Percentiles rank a stretch among this genome's conserved stretches.
Conservation (phyloP, 2,797 vertebrate species). For the Staurois parvus region DNA sequence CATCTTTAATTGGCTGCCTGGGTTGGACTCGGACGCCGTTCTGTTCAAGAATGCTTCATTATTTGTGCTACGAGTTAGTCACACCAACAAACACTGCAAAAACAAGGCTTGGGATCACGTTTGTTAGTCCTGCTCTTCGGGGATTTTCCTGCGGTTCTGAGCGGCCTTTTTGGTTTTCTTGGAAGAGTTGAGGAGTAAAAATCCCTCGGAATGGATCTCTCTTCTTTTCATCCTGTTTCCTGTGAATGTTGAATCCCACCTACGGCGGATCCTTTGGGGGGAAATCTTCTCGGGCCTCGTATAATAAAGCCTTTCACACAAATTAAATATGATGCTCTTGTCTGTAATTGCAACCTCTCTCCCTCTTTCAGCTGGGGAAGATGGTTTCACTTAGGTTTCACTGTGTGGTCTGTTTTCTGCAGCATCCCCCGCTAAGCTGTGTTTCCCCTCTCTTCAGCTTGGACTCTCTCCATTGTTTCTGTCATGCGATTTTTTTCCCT, state of each 20-base stretch:
- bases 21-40: neutral
- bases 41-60: conserved; percentile 12
- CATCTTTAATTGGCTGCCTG: conserved; percentile 25
- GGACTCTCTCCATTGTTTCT: conserved; percentile 69
- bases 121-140: conserved; percentile 13
- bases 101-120: conserved; percentile 23
- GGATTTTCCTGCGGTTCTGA: conserved; percentile 45
- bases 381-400: conserved; percentile 71
- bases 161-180: conserved; percentile 33
- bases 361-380: conserved; percentile 65
- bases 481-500: conserved; percentile 66
- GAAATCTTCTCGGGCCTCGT: conserved; percentile 55
- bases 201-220: neutral
- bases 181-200: conserved; percentile 14
- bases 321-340: conserved; percentile 62
- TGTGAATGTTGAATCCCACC: conserved; percentile 58
- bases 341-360: conserved; percentile 49
- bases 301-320: conserved; percentile 64
- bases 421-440: conserved; percentile 66
- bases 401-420: conserved; percentile 70
- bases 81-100: conserved; percentile 29
- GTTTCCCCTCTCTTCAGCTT: conserved; percentile 71
- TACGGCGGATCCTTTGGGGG: conserved; percentile 46
- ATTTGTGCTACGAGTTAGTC: conserved; percentile 10
- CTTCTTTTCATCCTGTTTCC: conserved; percentile 29